phyloP scores from a whole-genome alignment of 2,113 vertebrate genomes.

The Corythornis vintsioides region DNA sequence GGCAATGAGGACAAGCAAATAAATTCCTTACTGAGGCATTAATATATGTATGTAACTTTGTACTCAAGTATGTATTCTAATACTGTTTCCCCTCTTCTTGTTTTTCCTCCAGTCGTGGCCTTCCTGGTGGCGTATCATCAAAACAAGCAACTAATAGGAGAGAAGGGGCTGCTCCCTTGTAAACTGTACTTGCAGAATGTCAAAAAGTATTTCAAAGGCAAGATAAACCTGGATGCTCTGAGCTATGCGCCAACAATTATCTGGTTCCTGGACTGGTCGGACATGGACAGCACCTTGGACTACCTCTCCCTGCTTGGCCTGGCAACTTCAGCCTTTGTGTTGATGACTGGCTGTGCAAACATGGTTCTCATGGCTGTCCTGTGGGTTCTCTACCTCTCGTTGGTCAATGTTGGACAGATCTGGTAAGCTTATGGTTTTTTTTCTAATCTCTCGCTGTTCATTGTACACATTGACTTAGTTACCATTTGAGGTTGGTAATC shows the following conservation, averaged over 20 bases:
- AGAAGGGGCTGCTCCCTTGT: slow-evolving; percentile 86
- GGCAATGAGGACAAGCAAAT: neutral
- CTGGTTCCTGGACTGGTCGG: slow-evolving; percentile 90
- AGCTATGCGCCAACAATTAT: slow-evolving; percentile 84
- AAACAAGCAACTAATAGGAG: slow-evolving; percentile 94
- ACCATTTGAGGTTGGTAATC: neutral
- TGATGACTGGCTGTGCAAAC: slow-evolving; percentile 87
- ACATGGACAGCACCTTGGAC: slow-evolving; percentile 88
- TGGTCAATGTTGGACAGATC: slow-evolving; percentile 92
- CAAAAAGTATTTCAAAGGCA: slow-evolving; percentile 84
- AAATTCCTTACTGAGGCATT: neutral
- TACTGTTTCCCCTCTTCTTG: accelerated
- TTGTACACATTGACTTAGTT: accelerated
- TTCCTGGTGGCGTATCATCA: slow-evolving; percentile 89
- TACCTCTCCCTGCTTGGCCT: slow-evolving; percentile 82
- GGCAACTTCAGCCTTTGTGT: slow-evolving; percentile 79
- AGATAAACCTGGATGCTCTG: slow-evolving; percentile 75
- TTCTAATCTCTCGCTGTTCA: neutral
- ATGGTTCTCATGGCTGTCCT: slow-evolving; percentile 88
- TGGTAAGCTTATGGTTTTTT: slow-evolving; percentile 80
- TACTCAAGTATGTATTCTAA: neutral
- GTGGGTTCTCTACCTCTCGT: slow-evolving; percentile 91
- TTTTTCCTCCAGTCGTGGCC: slow-evolving; percentile 81
- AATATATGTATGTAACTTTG: neutral
- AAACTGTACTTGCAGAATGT: slow-evolving; percentile 81